Conservation (phyloP, 2,888 invertebrate genomes). For the Heliconius hortense region DNA sequence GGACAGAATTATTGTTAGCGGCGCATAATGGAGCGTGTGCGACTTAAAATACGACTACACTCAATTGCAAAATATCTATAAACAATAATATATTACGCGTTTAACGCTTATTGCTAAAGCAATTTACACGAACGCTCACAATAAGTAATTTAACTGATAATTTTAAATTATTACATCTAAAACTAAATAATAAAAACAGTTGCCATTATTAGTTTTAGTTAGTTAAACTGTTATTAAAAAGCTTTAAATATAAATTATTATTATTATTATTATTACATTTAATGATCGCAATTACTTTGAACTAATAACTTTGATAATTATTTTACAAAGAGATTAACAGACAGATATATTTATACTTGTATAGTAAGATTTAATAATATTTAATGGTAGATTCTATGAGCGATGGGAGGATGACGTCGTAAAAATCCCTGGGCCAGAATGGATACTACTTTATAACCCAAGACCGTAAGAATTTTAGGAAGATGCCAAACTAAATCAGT, state of each 20-base stretch:
- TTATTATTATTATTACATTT: background rate
- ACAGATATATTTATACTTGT: background rate
- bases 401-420: background rate
- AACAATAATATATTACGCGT: constrained; percentile 36
- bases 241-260: constrained; percentile 1
- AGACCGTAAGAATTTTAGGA: too few relatives aligned
- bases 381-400: background rate
- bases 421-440: background rate
- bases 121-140: constrained; percentile 27
- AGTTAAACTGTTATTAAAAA: constrained; percentile 13
- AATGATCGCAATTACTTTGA: background rate
- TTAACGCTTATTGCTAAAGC: constrained; percentile 37
- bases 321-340: background rate
- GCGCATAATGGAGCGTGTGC: constrained; percentile 44
- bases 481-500: background rate
- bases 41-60: constrained; percentile 39
- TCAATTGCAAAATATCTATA: constrained; percentile 39
- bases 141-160: constrained; percentile 46
- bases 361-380: background rate
- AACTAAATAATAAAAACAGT: constrained; percentile 12
- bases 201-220: background rate
- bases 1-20: constrained; percentile 69
- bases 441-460: background rate
- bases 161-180: constrained; percentile 14
- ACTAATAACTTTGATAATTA: background rate